These are phyloP conservation scores for Coregonus sp. DNA, from an alignment of 2,797 vertebrate species.

Conservation along the genomic window DNA sequence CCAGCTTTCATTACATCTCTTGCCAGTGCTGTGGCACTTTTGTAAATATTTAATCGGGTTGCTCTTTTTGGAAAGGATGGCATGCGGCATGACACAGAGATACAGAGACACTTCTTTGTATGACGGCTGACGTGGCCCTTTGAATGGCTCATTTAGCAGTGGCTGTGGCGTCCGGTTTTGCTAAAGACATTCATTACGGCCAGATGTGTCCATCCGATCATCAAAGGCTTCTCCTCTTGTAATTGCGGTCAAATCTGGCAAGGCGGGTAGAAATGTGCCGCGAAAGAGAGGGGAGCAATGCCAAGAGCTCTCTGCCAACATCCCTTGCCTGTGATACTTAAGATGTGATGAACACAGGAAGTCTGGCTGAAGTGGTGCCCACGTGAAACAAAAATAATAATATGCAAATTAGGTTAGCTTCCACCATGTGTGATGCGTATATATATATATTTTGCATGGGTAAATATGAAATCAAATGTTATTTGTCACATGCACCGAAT, in stretches of 20 bases:
- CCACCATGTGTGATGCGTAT: constrained; percentile 24
- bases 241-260: constrained; percentile 31
- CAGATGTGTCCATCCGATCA: constrained; percentile 43
- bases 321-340: constrained; percentile 27
- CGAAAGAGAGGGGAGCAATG: background rate
- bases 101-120: constrained; percentile 8
- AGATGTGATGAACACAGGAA: constrained; percentile 17
- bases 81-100: constrained; percentile 18
- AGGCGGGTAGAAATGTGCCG: constrained; percentile 35
- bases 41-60: constrained; percentile 64
- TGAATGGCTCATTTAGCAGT: constrained; percentile 28
- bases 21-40: constrained; percentile 48
- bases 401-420: constrained; percentile 38
- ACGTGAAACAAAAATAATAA: constrained; percentile 29
- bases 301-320: constrained; percentile 18
- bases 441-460: no score
- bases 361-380: constrained; percentile 27
- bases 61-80: constrained; percentile 41
- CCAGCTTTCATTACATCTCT: constrained; percentile 73
- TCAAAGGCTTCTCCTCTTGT: constrained; percentile 43
- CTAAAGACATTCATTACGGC: constrained; percentile 34
- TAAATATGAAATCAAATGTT: no score
- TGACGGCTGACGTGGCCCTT: constrained; percentile 12
- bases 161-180: constrained; percentile 21
- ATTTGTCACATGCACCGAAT: no score